Percentiles rank a stretch among this genome's conserved stretches.
phyloP scores from a whole-genome alignment of 2,888 invertebrate species.

The Scaptomyza flava region DNA sequence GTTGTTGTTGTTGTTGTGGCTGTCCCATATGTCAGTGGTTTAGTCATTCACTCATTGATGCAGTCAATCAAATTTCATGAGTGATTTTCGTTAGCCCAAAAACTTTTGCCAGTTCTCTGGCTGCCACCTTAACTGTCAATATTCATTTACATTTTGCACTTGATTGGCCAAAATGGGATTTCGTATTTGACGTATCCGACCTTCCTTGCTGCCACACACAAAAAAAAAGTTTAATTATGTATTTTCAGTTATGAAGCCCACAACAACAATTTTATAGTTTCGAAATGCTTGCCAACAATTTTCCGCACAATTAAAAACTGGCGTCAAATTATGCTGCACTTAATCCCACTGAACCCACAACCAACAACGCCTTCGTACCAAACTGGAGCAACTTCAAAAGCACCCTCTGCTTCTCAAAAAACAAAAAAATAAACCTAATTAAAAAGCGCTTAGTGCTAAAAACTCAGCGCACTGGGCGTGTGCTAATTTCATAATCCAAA shows the following conservation, averaged over 20 bases:
- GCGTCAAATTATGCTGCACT: slow-evolving; percentile 65
- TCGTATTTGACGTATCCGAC: slow-evolving; percentile 6
- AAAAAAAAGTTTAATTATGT: slow-evolving; percentile 61
- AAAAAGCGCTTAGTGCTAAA: slow-evolving; percentile 71
- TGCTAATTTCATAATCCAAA: slow-evolving; percentile 80
- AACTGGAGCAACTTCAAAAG: slow-evolving; percentile 45
- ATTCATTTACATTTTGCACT: slow-evolving; percentile 69
- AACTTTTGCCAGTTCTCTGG: slow-evolving; percentile 37
- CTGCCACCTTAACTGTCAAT: slow-evolving; percentile 63
- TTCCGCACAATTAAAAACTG: slow-evolving; percentile 70
- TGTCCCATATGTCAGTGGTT: slow-evolving; percentile 59
- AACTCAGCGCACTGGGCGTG: slow-evolving; percentile 58
- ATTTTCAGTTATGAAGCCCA: slow-evolving; percentile 31
- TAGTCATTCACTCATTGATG: slow-evolving; percentile 69
- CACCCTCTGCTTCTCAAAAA: slow-evolving; percentile 18
- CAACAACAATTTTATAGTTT: slow-evolving; percentile 45
- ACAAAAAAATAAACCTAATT: slow-evolving; percentile 66
- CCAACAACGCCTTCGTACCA: background rate
- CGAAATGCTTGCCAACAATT: slow-evolving; percentile 53
- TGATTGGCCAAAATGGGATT: slow-evolving; percentile 57
- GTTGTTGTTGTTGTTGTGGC: slow-evolving; percentile 13
- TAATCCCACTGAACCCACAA: slow-evolving; percentile 17
- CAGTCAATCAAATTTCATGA: slow-evolving; percentile 79
- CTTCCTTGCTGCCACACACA: slow-evolving; percentile 7
- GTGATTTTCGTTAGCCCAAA: slow-evolving; percentile 65